Evolutionary conservation across 2,888 invertebrate species (phyloP).

Genomic region (Pristionchus arcanus): DNA sequence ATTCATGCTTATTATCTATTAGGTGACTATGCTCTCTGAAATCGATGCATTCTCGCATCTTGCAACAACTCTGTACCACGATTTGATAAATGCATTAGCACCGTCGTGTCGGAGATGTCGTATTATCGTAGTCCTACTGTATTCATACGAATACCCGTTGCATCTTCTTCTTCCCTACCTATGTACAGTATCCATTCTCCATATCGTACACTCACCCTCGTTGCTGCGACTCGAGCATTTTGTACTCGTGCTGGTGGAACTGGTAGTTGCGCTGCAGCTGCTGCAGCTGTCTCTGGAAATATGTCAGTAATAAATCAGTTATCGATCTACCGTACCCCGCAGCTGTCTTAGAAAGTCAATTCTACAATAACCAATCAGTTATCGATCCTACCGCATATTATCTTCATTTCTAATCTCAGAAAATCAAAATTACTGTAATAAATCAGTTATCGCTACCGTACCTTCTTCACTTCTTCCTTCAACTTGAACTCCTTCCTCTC

Average conservation of each 20-base stretch:
- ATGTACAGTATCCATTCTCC: neutral
- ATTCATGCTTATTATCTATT: no score
- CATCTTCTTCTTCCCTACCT: no score
- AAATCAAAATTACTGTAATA: neutral
- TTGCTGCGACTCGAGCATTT: neutral
- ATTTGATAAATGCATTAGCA: no score
- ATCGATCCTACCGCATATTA: no score
- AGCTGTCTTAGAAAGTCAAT: no score
- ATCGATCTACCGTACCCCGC: neutral
- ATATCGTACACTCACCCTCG: neutral
- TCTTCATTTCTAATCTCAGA: neutral
- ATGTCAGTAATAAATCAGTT: neutral
- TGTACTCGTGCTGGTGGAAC: neutral
- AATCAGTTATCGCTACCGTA: neutral
- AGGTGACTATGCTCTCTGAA: no score
- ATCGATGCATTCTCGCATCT: no score
- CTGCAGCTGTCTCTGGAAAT: neutral
- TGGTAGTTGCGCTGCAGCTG: neutral
- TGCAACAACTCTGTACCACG: no score
- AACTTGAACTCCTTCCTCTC: neutral
- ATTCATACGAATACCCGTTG: no score
- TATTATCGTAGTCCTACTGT: no score
- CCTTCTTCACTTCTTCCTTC: neutral
- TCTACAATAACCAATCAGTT: neutral
- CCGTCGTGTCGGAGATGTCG: no score